Evolutionary conservation across 2,797 vertebrate species (phyloP), one percentile per base, ranked within the genome.

Genomic region (Benthosema pterotum): DNA sequence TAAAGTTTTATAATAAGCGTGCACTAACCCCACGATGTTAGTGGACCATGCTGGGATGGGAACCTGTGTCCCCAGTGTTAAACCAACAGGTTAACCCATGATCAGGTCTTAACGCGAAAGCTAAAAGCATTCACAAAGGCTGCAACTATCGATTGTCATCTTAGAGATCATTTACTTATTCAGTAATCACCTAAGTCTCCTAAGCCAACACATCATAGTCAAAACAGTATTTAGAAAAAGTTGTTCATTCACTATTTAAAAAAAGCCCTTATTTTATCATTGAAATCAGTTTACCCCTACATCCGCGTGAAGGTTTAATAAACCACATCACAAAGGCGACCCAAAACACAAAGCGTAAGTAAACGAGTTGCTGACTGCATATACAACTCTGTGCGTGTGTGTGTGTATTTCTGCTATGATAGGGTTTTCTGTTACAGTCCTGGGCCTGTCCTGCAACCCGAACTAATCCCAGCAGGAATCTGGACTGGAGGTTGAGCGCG

Each of bases 381-480:
- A 60, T 64, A 63, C 55, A 28, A 53, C 17, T 47, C 2, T 22
- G 22, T 22, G 22, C 4, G 22, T 22, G 12, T 54, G 42, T 80
- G 74, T 84, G 5, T 6, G 8, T 69, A 66, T 42, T 80, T 66
- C 57, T 82, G 53, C 42, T 58, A 48, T 64, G 60, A 51, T 9
- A 16, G 60, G 50, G 70, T 69, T 76, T 71, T 71, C 53, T 63
- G 53, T 71, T 65, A 68, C 60, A 68, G 50, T 52, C 69, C 57
- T 69, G 60, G 48, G 50, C 69, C 57, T 69, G 60, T 45, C 63
- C 73, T 52, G 89, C 67, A 89, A 88, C 80, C 72, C 82, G 82
- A 88, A 77, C 84, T 83, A 85, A 88, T 89, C 85, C 79, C 88
- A 88, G 84, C 84, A 89, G 68, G 78, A 82, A 85, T 85, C 83